Evolutionary conservation across 2,888 invertebrate genomes (phyloP).

Genomic region (Colletes collaris): DNA sequence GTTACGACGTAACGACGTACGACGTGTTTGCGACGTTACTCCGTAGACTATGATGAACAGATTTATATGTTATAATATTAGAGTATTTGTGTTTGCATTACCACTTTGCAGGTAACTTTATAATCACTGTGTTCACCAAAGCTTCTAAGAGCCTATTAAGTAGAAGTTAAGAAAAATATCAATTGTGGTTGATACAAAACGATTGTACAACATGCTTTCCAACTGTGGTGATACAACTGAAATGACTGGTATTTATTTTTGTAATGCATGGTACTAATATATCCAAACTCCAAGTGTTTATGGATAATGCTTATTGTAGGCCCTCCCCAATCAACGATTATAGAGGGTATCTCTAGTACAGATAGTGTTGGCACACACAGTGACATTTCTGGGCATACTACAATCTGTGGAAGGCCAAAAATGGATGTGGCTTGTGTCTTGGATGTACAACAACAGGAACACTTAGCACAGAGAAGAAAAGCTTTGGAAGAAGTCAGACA

Average conservation of each 20-base stretch:
- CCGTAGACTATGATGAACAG: neutral
- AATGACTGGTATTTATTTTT: slow-evolving; percentile 70
- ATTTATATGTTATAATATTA: slow-evolving; percentile 4
- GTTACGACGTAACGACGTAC: neutral
- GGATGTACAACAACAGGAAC: slow-evolving; percentile 90
- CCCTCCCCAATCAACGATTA: slow-evolving; percentile 49
- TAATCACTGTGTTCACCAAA: slow-evolving; percentile 8
- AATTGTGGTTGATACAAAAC: slow-evolving; percentile 8
- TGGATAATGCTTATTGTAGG: slow-evolving; percentile 24
- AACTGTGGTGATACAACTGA: slow-evolving; percentile 76
- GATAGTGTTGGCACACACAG: slow-evolving; percentile 87
- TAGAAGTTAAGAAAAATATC: slow-evolving; percentile 20
- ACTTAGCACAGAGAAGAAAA: slow-evolving; percentile 89
- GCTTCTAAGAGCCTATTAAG: slow-evolving; percentile 13
- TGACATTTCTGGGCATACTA: slow-evolving; percentile 85
- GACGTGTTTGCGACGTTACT: neutral
- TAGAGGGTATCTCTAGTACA: slow-evolving; percentile 82
- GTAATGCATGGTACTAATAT: neutral
- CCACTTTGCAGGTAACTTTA: slow-evolving; percentile 27
- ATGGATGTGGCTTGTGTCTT: slow-evolving; percentile 96
- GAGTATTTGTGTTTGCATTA: neutral
- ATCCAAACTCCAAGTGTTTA: neutral
- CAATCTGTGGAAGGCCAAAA: slow-evolving; percentile 85
- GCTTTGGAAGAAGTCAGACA: slow-evolving; percentile 93
- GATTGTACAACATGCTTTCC: slow-evolving; percentile 75